These are phyloP conservation scores for Lipophrys pholis DNA, from an alignment of 2,113 vertebrate species.

Conservation along the genomic window DNA sequence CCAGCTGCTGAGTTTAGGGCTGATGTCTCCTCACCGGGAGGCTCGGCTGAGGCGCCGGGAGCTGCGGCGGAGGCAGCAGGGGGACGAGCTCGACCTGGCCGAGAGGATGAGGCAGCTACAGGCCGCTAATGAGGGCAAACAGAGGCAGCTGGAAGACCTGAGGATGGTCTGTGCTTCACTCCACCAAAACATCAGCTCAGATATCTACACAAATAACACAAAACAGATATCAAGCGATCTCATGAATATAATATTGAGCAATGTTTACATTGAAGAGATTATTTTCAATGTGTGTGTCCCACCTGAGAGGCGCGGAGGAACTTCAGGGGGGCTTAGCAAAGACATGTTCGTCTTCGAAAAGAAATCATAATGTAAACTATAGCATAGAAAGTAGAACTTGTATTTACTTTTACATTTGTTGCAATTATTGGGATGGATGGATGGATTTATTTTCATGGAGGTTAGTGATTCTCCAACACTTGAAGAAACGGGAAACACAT, in stretches of 20 bases:
- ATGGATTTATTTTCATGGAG: no score
- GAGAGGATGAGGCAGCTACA: slow-evolving; percentile 92
- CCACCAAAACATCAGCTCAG: not conserved
- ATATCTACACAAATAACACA: not conserved
- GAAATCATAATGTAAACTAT: no score
- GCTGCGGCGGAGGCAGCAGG: slow-evolving; percentile 87
- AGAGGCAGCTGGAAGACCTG: slow-evolving; percentile 91
- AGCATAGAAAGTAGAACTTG: no score
- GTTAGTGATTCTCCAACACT: no score
- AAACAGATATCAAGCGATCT: not conserved
- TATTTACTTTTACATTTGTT: no score
- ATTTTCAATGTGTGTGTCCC: no score
- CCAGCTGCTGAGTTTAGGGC: slow-evolving; percentile 85
- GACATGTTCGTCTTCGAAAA: no score
- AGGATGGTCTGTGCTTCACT: slow-evolving; percentile 82
- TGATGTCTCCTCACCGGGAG: slow-evolving; percentile 90
- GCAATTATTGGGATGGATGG: no score
- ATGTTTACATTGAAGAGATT: not conserved
- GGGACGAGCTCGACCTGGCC: slow-evolving; percentile 88
- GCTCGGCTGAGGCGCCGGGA: slow-evolving; percentile 89
- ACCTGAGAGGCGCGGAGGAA: no score
- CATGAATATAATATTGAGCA: not conserved
- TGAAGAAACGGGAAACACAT: no score
- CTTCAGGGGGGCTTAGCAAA: no score
- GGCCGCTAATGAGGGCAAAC: slow-evolving; percentile 90